Evolutionary conservation across 1,140 invertebrate species (phyloP), one percentile per base, ranked within the genome.

Genomic region (Drosophila tani): DNA sequence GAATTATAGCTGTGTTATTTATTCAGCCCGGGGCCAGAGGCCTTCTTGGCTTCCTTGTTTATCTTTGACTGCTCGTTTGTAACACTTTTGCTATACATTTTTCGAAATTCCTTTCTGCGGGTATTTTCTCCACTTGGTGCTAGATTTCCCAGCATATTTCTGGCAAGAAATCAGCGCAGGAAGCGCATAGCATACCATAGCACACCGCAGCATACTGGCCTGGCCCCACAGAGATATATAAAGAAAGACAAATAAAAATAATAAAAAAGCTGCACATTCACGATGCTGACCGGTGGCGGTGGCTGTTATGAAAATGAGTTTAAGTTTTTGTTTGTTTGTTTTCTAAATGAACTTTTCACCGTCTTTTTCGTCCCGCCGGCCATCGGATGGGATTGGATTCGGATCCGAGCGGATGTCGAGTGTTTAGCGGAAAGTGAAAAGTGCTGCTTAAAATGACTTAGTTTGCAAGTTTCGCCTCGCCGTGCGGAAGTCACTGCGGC

Each of bases 341-440:
- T 81, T 71, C 49, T 62, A 87, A 87, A 84, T 90, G 85, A 90
- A 88, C 78, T 88, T 85, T 88, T 88, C 85, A 74, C 64, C 66
- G 41, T 17, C 32, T 35, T 43, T 29, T 46, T 68, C 45, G 38
- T 35, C 53, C 24, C 67, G 46, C 53, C 40, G 45, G 60, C 32
- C 60, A 56, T 40, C 32, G 14, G 35, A 24, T 56, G 53, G 35
- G 53, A 40, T 40, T 40, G 53, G 53, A 56, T 9, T 56, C 19
- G 35, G 35, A 56, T 56, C 58, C 65, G 66, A 73, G 81, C 85
- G 85, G 85, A 88, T 90, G 85, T 90, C 55, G 78, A 85, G 78
- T 88, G 85, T 90, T 88, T 85, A 81, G 85, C 85, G 81, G 85
- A 88, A 88, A 88, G 85, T 90, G 85, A 88, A 90, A 88, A 88